phyloP scores from a whole-genome alignment of 2,888 invertebrate species.

The Bimastos eiseni region DNA sequence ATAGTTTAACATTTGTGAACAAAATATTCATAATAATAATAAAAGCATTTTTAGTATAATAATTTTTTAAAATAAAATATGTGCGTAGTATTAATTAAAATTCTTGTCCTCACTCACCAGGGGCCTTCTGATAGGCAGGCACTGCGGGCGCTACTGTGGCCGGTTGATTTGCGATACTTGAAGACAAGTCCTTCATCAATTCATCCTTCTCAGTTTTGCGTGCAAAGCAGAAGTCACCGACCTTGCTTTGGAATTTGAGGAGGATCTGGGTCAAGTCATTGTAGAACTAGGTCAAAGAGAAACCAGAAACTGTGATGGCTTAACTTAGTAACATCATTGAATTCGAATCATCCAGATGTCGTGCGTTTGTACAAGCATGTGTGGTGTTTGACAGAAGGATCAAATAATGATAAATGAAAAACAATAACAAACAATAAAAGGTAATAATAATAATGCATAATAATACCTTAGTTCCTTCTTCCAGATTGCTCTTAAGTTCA shows the following conservation, averaged over 20 bases:
- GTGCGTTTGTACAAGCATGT: no score
- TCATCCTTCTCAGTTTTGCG: constrained; percentile 99
- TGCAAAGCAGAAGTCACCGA: constrained; percentile 96
- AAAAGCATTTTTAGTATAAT: neutral
- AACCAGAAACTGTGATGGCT: neutral
- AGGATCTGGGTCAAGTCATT: constrained; percentile 75
- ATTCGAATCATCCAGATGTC: no score
- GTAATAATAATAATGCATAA: no score
- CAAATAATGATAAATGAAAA: no score
- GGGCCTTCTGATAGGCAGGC: constrained; percentile 56
- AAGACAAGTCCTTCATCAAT: constrained; percentile 87
- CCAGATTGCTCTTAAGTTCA: constrained; percentile 85
- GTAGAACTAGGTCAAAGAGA: constrained; percentile 64
- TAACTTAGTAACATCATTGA: neutral
- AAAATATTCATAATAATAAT: neutral
- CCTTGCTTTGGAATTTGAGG: constrained; percentile 93
- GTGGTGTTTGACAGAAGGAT: no score
- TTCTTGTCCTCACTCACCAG: constrained; percentile 34
- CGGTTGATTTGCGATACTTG: constrained; percentile 69
- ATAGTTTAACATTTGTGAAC: neutral
- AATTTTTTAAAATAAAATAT: neutral
- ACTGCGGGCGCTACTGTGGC: constrained; percentile 54
- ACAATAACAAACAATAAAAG: no score
- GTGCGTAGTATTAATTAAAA: neutral
- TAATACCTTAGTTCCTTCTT: constrained; percentile 89